Base-by-base conservation (phyloP, 1,140 invertebrate genomes). In the Planococcus citri region DNA sequence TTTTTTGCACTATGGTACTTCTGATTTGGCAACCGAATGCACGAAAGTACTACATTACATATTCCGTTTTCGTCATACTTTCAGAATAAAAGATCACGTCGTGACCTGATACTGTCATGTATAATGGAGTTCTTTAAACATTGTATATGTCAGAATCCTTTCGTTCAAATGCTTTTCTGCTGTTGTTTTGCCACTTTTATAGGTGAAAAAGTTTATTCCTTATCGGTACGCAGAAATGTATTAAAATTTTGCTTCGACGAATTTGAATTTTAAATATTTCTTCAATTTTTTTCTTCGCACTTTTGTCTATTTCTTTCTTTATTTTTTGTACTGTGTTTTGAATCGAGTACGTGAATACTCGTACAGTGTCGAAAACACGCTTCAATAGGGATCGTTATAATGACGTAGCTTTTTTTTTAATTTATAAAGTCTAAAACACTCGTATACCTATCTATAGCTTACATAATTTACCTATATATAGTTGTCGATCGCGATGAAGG, bases 61-160 rank as follows among this genome's bases (percentile, higher is more conserved):
- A 51, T 51, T 51, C 41, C 41, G 6, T 51, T 51, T 51, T 51
- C 41, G 6, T 51, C 41, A 51, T 51, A 51, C 41, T 51, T 51
- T 51, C 17, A 51, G 41, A 51, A 51, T 51, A 51, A 51, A 51
- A 51, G 41, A 51, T 51, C 41, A 51, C 41, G n/a, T 51, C 41
- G 41, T 51, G 41, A 51, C 41, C 41, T 20, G 41, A 51, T n/a
- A 51, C 41, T 20, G 41, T 51, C 41, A 51, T 51, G 41, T 51
- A 51, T 51, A 51, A 51, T 51, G 41, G 41, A 51, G 41, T 51
- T n/a, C 17, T 51, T 51, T 51, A 51, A 51, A 51, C 41, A 51
- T 51, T 51, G 41, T 20, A 51, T 51, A 17, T 51, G 41, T 51
- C 41, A 20, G 3, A 51, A 51, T 51, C 41, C 41, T 51, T 51